Evolutionary conservation across 2,888 invertebrate genomes (phyloP).

Genomic region (Cecidostiba fungosa): DNA sequence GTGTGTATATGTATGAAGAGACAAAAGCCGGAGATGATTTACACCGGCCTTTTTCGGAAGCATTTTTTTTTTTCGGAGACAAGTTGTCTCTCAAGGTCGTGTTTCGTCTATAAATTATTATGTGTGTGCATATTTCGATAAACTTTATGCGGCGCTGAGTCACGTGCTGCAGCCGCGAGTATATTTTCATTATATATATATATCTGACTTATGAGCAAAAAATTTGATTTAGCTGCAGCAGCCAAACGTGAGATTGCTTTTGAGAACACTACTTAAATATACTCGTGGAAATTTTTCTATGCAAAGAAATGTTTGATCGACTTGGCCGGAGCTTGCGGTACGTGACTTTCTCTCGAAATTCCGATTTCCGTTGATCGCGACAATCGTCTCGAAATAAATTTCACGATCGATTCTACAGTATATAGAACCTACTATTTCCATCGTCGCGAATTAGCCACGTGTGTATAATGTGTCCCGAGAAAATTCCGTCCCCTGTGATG

Average conservation of each 20-base stretch:
- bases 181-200: neutral
- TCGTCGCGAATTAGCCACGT: too few relatives aligned
- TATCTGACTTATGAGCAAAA: neutral
- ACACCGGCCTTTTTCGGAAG: neutral
- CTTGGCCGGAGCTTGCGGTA: neutral
- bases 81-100: neutral
- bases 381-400: neutral
- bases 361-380: neutral
- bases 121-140: neutral
- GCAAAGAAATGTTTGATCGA: neutral
- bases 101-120: neutral
- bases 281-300: neutral
- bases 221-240: too few relatives aligned
- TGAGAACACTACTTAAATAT: neutral
- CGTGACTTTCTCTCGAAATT: neutral
- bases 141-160: neutral
- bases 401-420: too few relatives aligned
- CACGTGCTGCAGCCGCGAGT: too few relatives aligned
- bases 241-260: too few relatives aligned
- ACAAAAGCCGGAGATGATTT: slow-evolving; percentile 2
- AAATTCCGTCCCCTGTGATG: too few relatives aligned
- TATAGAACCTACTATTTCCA: too few relatives aligned
- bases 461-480: too few relatives aligned
- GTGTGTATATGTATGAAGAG: neutral
- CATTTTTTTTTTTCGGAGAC: neutral